These are phyloP conservation scores for Biston stratarius DNA, from an alignment of 2,888 invertebrate genomes.

Conservation along the genomic window DNA sequence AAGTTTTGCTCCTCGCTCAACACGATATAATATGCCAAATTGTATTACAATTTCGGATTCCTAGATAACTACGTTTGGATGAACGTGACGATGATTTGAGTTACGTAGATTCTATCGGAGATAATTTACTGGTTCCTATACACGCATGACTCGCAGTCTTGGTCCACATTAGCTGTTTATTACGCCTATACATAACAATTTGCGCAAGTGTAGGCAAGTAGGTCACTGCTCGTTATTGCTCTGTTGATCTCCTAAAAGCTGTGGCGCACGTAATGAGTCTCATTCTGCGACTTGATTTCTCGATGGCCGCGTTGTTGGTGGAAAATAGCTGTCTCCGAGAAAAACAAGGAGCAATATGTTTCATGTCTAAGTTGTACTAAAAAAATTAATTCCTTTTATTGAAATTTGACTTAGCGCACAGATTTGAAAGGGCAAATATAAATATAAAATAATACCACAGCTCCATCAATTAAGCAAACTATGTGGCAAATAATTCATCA, in stretches of 20 bases:
- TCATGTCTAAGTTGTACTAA: not conserved
- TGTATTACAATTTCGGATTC: no score
- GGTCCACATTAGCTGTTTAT: conserved; percentile 39
- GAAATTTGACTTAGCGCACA: no score
- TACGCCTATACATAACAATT: conserved; percentile 40
- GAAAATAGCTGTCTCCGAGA: not conserved
- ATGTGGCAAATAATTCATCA: not conserved
- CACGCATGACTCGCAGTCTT: conserved; percentile 12
- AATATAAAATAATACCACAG: no score
- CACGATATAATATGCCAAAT: no score
- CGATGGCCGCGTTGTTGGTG: not conserved
- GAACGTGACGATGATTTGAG: not conserved
- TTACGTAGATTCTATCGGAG: not conserved
- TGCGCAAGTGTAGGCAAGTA: conserved; percentile 30
- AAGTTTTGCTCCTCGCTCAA: no score
- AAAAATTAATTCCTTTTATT: no score
- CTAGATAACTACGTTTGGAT: no score
- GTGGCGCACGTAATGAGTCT: conserved; percentile 1
- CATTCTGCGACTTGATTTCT: conserved; percentile 8
- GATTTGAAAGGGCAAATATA: no score
- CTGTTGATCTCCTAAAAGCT: conserved; percentile 20
- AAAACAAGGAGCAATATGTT: not conserved
- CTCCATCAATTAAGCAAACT: no score
- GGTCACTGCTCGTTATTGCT: conserved; percentile 24
- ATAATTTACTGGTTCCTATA: conserved; percentile 1